Evolutionary conservation across 2,888 invertebrate species (phyloP).

Genomic region (Osmoderma eremita): DNA sequence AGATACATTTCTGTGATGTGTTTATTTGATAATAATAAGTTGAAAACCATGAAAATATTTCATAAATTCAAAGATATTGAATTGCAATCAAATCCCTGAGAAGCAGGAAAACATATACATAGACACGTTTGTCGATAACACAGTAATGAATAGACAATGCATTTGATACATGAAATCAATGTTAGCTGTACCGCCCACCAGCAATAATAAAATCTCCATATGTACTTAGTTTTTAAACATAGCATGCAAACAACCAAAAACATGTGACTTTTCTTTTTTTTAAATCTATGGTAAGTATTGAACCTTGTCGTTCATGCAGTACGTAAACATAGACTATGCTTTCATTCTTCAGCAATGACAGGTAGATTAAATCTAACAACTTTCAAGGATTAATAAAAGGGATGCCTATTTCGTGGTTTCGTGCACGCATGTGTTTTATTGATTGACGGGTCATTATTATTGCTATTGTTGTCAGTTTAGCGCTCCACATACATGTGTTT

Average conservation of each 20-base stretch:
- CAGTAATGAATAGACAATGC: no score
- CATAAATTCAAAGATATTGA: no score
- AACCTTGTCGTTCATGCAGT: no score
- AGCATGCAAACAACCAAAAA: not conserved
- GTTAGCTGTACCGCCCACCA: not conserved
- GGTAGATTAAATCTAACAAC: constrained; percentile 6
- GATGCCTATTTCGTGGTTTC: not conserved
- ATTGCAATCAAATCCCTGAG: no score
- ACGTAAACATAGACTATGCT: no score
- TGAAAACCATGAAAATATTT: no score
- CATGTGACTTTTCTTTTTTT: not conserved
- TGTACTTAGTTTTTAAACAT: not conserved
- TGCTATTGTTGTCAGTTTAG: not conserved
- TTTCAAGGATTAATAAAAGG: constrained; percentile 2
- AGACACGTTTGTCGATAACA: no score
- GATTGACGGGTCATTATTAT: constrained; percentile 6
- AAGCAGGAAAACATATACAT: no score
- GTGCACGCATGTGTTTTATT: not conserved
- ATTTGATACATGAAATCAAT: not conserved
- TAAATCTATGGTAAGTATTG: not conserved
- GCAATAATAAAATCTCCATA: not conserved
- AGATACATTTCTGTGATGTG: no score
- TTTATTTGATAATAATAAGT: no score
- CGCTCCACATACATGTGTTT: no score
- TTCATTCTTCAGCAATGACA: not conserved